phyloP scores from a whole-genome alignment of 2,113 vertebrate genomes.

The Gallinago paraguaiae region DNA sequence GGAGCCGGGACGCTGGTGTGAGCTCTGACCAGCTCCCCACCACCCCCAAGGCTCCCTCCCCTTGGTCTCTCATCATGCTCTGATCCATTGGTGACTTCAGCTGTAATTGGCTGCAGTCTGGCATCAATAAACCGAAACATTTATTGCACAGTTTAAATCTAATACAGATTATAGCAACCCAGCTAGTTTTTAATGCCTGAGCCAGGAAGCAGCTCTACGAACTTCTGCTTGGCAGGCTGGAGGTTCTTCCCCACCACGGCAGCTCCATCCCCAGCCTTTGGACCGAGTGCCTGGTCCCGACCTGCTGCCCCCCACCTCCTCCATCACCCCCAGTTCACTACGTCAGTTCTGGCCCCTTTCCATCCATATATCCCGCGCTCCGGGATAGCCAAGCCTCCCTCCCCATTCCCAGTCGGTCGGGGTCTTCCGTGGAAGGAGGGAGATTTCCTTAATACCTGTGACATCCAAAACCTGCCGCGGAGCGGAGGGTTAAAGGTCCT shows the following conservation, averaged over 20 bases:
- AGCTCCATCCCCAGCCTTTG: neutral
- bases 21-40: neutral
- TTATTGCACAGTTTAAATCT: slow-evolving; percentile 69
- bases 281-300: neutral
- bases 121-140: slow-evolving; percentile 65
- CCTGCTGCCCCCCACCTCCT: neutral
- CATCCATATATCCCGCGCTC: neutral
- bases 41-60: neutral
- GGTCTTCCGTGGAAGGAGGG: neutral
- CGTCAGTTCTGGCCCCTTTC: neutral
- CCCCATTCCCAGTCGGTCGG: neutral
- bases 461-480: slow-evolving; percentile 6
- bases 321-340: rapidly evolving
- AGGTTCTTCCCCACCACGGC: neutral
- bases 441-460: neutral
- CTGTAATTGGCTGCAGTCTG: slow-evolving; percentile 54
- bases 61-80: slow-evolving; percentile 25
- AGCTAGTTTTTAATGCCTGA: slow-evolving; percentile 4
- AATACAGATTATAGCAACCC: slow-evolving; percentile 52
- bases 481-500: slow-evolving; percentile 32
- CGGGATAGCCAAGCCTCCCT: neutral
- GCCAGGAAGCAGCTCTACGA: neutral
- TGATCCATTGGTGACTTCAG: slow-evolving; percentile 39
- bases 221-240: neutral
- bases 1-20: neutral